phyloP scores from a whole-genome alignment of 1,140 invertebrate genomes.

The Vanessa atalanta region DNA sequence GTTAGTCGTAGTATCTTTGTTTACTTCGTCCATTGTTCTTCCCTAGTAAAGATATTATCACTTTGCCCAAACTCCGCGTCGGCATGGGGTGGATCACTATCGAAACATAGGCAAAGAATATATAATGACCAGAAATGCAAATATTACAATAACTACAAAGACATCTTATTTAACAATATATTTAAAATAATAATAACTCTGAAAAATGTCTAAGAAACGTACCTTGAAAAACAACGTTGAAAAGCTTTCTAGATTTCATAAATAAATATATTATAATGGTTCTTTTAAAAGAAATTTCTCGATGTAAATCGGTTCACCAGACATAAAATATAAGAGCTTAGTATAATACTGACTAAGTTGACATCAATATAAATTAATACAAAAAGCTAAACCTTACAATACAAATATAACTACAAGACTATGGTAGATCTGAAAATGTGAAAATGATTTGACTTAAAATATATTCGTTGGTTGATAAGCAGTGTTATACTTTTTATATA shows the following conservation, averaged over 20 bases:
- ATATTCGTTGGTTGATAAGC: slow-evolving; percentile 1
- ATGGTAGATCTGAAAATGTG: neutral
- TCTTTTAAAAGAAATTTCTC: too few species aligned
- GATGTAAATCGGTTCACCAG: too few species aligned
- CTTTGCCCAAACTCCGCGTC: slow-evolving; percentile 37
- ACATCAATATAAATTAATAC: too few species aligned
- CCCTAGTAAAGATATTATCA: slow-evolving; percentile 42
- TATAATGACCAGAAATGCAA: slow-evolving; percentile 8
- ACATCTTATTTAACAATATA: neutral
- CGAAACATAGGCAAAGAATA: slow-evolving; percentile 36
- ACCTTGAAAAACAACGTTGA: neutral
- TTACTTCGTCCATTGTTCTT: slow-evolving; percentile 38
- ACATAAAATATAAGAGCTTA: too few species aligned
- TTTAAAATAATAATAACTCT: neutral
- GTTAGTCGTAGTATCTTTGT: slow-evolving; percentile 5
- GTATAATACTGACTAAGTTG: too few species aligned
- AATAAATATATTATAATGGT: too few species aligned
- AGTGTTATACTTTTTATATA: slow-evolving; percentile 15
- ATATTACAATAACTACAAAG: neutral
- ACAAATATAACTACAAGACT: neutral
- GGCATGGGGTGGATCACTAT: slow-evolving; percentile 30
- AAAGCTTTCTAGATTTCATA: too few species aligned
- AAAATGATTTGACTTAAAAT: neutral
- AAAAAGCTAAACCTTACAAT: neutral
- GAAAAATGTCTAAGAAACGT: too few species aligned